phyloP scores from a whole-genome alignment of 2,888 invertebrate species.

The Acanthococcus lagerstroemiae region DNA sequence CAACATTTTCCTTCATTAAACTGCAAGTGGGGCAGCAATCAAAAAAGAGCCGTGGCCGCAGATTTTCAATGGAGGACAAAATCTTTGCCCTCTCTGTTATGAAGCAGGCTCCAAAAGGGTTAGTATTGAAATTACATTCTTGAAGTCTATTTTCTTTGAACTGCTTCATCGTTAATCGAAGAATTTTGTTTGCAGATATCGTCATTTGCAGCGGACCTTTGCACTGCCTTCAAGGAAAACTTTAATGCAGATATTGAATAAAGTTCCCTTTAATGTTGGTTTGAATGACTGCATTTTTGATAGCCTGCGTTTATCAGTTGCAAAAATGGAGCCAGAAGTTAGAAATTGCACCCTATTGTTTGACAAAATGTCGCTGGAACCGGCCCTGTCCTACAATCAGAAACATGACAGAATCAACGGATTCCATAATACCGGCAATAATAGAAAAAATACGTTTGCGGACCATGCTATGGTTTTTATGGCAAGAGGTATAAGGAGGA shows the following conservation, averaged over 20 bases:
- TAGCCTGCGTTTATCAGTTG: background rate
- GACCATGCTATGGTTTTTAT: slow-evolving; percentile 13
- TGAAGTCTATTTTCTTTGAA: too few relatives aligned
- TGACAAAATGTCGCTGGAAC: slow-evolving; percentile 8
- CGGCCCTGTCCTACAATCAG: background rate
- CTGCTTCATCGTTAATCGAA: too few relatives aligned
- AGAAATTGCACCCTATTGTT: background rate
- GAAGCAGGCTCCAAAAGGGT: too few relatives aligned
- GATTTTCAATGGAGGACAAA: too few relatives aligned
- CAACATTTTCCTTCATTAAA: too few relatives aligned
- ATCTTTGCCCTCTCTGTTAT: too few relatives aligned
- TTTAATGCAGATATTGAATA: background rate
- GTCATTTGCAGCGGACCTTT: background rate
- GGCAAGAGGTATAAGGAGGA: slow-evolving; percentile 2
- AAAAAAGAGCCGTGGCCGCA: too few relatives aligned
- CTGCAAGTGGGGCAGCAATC: too few relatives aligned
- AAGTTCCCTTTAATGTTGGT: slow-evolving; percentile 12
- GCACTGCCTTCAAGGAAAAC: background rate
- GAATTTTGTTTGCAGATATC: too few relatives aligned
- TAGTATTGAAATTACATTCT: too few relatives aligned
- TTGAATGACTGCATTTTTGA: background rate
- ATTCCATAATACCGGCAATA: slow-evolving; percentile 15
- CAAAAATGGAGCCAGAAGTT: background rate
- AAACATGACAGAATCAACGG: background rate
- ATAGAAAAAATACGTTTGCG: background rate